Percentiles rank a stretch among this genome's conserved stretches.
phyloP scores from a whole-genome alignment of 1,140 invertebrate genomes.

The Doryteuthis pealeii region DNA sequence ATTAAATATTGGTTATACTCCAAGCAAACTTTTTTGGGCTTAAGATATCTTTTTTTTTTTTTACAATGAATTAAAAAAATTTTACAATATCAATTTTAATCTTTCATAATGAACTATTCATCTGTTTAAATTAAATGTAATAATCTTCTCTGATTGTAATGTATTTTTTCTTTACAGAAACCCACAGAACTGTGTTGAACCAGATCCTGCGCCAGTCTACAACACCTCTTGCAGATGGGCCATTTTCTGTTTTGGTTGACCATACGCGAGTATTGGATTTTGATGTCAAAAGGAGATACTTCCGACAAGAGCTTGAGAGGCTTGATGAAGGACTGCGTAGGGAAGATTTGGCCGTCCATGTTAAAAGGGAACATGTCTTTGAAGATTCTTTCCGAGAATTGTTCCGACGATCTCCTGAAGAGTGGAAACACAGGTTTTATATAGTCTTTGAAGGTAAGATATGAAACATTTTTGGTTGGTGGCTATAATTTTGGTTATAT shows the following conservation, averaged over 20 bases:
- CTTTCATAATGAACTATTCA: too few relatives aligned
- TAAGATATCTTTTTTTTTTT: too few relatives aligned
- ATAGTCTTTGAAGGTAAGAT: conserved; percentile 87
- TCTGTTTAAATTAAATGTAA: too few relatives aligned
- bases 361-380: conserved; percentile 83
- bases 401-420: conserved; percentile 79
- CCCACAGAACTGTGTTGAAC: conserved; percentile 86
- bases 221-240: conserved; percentile 79
- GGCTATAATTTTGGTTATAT: too few relatives aligned
- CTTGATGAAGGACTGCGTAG: conserved; percentile 67
- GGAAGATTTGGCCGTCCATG: conserved; percentile 90
- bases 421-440: conserved; percentile 94
- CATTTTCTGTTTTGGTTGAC: conserved; percentile 86
- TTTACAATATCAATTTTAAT: too few relatives aligned
- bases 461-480: too few relatives aligned
- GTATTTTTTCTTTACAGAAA: conserved; percentile 66
- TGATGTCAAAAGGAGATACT: conserved; percentile 89
- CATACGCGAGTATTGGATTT: conserved; percentile 89
- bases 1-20: too few relatives aligned
- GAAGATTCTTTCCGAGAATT: conserved; percentile 90
- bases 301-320: conserved; percentile 82
- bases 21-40: too few relatives aligned
- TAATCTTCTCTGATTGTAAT: too few relatives aligned
- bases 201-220: conserved; percentile 88
- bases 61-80: too few relatives aligned